A percentile compares a stretch with the other conserved stretches of the same genome.
Evolutionary conservation across 2,113 vertebrate species (phyloP).

Genomic region (Dasyprocta punctata): DNA sequence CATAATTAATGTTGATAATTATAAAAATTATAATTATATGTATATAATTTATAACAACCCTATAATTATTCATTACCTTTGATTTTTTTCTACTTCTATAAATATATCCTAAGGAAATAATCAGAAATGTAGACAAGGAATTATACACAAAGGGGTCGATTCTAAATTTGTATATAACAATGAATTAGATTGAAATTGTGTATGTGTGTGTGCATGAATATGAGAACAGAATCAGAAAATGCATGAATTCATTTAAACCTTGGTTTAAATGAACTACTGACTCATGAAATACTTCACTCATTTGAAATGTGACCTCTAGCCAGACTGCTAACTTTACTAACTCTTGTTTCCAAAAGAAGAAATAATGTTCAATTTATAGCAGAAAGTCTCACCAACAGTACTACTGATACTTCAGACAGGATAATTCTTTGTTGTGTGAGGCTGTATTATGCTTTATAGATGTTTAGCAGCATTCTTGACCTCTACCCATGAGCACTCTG

Average conservation of each 20-base stretch:
- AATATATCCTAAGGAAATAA: constrained; percentile 18
- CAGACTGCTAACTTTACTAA: neutral
- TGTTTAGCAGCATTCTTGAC: neutral
- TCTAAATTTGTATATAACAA: constrained; percentile 2
- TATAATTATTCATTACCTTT: neutral
- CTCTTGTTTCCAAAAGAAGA: neutral
- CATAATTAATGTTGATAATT: neutral
- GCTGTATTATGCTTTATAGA: neutral
- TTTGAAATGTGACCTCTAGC: neutral
- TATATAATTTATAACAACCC: neutral
- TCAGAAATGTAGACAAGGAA: constrained; percentile 20
- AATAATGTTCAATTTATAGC: neutral
- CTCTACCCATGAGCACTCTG: neutral
- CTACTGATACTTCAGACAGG: neutral
- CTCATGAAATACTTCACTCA: neutral
- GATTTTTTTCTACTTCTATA: neutral
- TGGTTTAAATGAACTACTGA: neutral
- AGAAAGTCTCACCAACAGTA: neutral
- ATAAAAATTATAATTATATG: neutral
- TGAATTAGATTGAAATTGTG: constrained; percentile 2
- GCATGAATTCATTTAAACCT: neutral
- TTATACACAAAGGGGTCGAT: neutral
- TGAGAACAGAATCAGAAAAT: neutral
- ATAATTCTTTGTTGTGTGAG: neutral
- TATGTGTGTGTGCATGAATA: neutral